A percentile compares a stretch with the other conserved stretches of the same genome.
Conservation (phyloP, 2,888 invertebrate species). For the Calephelis perditalis region DNA sequence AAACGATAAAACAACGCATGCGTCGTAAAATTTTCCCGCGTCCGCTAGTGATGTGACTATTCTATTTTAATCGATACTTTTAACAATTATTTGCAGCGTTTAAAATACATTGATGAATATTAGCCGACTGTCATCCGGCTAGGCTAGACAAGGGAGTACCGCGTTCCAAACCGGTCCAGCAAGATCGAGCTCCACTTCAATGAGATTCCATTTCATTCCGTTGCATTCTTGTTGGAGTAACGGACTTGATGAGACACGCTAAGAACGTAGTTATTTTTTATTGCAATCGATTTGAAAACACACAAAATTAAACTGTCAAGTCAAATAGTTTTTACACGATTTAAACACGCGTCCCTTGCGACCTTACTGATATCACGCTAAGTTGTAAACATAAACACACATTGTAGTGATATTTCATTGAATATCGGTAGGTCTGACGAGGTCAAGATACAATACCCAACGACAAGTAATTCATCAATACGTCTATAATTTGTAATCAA, state of each 20-base stretch:
- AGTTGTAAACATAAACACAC: constrained; percentile 19
- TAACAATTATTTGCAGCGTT: constrained; percentile 25
- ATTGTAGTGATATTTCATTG: constrained; percentile 17
- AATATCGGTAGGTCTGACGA: constrained; percentile 16
- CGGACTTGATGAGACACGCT: constrained; percentile 56
- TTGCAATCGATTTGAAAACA: not conserved
- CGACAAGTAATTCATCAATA: constrained; percentile 12
- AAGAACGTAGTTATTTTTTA: constrained; percentile 40
- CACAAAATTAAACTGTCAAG: not conserved
- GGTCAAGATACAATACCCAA: constrained; percentile 16
- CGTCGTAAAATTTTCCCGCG: constrained; percentile 44
- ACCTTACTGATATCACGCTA: constrained; percentile 23
- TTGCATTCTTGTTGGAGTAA: constrained; percentile 73
- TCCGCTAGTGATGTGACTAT: constrained; percentile 20
- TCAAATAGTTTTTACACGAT: constrained; percentile 15
- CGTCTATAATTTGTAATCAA: constrained; percentile 2
- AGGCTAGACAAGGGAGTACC: constrained; percentile 52
- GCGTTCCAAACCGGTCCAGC: constrained; percentile 62
- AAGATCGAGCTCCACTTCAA: constrained; percentile 63
- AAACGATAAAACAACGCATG: constrained; percentile 44
- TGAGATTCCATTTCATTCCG: constrained; percentile 75
- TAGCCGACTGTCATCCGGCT: constrained; percentile 56
- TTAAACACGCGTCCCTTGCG: constrained; percentile 25
- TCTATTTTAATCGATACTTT: constrained; percentile 26
- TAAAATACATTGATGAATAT: constrained; percentile 26